Evolutionary conservation across 1,140 invertebrate genomes (phyloP).

Genomic region (Acyrthosiphon pisum): DNA sequence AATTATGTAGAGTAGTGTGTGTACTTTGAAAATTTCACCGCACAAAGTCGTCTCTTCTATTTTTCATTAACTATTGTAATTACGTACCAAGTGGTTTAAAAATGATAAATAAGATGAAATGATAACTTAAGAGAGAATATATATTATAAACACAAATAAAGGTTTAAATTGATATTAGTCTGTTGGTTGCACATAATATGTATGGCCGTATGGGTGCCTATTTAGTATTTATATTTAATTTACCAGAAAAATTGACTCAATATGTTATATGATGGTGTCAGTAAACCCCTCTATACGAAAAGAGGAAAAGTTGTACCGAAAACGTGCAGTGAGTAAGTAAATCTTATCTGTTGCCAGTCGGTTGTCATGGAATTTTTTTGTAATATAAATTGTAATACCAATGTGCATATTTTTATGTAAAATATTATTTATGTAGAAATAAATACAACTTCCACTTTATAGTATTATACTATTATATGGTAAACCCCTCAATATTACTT

Average conservation of each 20-base stretch:
- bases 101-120: background rate
- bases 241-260: background rate
- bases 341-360: background rate
- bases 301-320: background rate
- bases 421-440: background rate
- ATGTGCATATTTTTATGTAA: background rate
- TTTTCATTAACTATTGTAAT: background rate
- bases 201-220: background rate
- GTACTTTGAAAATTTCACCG: background rate
- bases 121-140: background rate
- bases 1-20: background rate
- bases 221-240: background rate
- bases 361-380: background rate
- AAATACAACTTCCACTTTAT: background rate
- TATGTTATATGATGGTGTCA: background rate
- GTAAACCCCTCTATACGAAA: background rate
- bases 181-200: background rate
- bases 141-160: background rate
- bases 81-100: background rate
- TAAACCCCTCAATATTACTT: background rate
- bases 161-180: background rate
- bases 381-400: too few relatives aligned
- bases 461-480: background rate
- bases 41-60: background rate
- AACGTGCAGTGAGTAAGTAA: too few relatives aligned